Evolutionary conservation across 2,797 vertebrate genomes (phyloP), one percentile per base, ranked within the genome.

Genomic region (Limnodromus scolopaceus): DNA sequence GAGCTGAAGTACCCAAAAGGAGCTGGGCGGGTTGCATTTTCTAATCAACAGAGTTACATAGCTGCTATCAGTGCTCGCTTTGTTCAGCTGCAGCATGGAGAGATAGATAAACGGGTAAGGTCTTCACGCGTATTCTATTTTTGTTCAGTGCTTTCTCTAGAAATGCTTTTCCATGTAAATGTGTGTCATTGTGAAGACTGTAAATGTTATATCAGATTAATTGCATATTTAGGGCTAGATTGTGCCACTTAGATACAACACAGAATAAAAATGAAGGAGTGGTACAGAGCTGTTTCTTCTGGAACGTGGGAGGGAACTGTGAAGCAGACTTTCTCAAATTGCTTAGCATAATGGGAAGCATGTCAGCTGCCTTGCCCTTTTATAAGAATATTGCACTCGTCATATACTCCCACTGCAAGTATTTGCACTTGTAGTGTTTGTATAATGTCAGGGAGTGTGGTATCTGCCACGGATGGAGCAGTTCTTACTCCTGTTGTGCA

Each of bases 31-130:
- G 99, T 99, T 93, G 99, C 99, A 5, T 99, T 99, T 97, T 99
- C 99, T 95, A 99, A 99, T 98, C 99, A 99, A 97, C 99, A 99
- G 98, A 99, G 99, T 98, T 99, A 99, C 98, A 99, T 99, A 98
- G 99, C 99, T 98, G 99, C 99, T 98, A 99, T 99, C 98, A 99
- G 99, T 89, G 99, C 99, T 97, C 99, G 99, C 98, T 99, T 99
- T 98, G 99, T 99, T 98, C 99, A 99, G 98, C 99, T 99, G 98
- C 99, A 99, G 98, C 99, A 99, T 49, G 99, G 99, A 97, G 99
- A 99, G 98, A 99, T 99, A 98, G 99, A 99, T 99, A 99, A 99
- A 99, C 99, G 99, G 99, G 99, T 99, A 97, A 99, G 99, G 93
- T 79, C 85, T 70, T 87, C 55, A 55, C 72, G 76, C 39, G 9